Percentiles rank a stretch among this genome's conserved stretches.
These are phyloP conservation scores for Sebastes taczanowskii DNA, from an alignment of 2,797 vertebrate genomes.

Conservation along the genomic window DNA sequence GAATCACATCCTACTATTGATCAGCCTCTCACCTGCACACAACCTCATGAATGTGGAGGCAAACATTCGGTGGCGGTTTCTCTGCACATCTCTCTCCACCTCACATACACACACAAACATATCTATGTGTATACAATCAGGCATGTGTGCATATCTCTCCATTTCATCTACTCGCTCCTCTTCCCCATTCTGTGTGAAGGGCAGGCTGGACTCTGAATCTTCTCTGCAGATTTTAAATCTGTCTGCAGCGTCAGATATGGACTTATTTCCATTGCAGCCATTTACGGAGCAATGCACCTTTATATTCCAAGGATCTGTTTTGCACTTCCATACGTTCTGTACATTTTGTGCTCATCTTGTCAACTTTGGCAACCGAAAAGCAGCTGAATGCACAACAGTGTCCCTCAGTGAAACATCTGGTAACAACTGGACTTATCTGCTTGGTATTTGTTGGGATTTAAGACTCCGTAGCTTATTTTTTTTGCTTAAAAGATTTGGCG, in stretches of 20 bases:
- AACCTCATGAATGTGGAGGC: slow-evolving; percentile 25
- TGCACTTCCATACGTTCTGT: neutral
- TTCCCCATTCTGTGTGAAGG: neutral
- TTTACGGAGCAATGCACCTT: neutral
- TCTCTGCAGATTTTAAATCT: neutral
- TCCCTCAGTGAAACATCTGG: neutral
- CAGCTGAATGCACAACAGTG: neutral
- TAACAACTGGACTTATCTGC: neutral
- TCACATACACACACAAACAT: slow-evolving; percentile 3
- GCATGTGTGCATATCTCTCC: neutral
- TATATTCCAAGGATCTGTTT: neutral
- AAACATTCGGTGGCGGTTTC: neutral
- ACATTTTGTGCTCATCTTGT: slow-evolving; percentile 6
- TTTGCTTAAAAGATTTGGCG: neutral
- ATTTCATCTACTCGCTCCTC: neutral
- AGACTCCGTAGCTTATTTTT: neutral
- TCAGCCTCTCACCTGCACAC: slow-evolving; percentile 27
- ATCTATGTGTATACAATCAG: neutral
- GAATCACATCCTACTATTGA: slow-evolving; percentile 59
- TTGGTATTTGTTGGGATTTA: neutral
- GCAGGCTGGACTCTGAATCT: neutral
- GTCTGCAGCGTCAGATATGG: neutral
- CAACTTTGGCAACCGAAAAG: neutral
- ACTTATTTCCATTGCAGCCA: neutral
- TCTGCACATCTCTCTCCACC: neutral